Base-by-base conservation (phyloP, 2,113 vertebrate species). In the Engraulis encrasicolus region DNA sequence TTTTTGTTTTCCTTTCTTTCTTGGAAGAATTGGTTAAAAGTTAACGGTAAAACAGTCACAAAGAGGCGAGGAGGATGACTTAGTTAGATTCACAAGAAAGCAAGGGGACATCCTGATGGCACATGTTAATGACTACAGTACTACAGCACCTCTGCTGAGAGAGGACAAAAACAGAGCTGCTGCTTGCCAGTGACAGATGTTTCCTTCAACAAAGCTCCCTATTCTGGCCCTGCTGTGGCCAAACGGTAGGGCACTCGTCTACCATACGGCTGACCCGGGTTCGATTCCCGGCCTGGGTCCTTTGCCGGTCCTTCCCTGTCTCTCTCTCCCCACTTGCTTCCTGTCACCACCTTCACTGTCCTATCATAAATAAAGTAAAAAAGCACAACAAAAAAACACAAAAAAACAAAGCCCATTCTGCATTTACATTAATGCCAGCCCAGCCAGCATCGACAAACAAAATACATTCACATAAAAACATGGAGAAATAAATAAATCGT, bases 11-110 rank as follows among this genome's bases (percentile, higher is more conserved):
- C n/a, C n/a, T n/a, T n/a, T n/a, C n/a, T 94, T 92, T 45, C 40
- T 45, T 91, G 92, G 92, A 84, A 90, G 92, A 93, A 87, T 31
- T 17, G 66, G 66, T 74, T 93, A 95, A 91, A 82, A 80, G 91
- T 93, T 93, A 94, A 95, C 93, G 91, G 92, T 92, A 79, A 40
- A 27, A 86, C 85, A 34, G 23, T 15, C 27, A 7, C 61, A 71
- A 15, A 74, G 27, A 74, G 5, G 27, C 15, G 19, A 19, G 5
- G 66, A 7, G 6, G n/a, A n/a, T n/a, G n/a, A n/a, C 27, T 66
- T 66, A 27, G n/a, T n/a, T n/a, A 66, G 40, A 45, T 23, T 9
- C 58, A 31, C 31, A 34, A 34, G n/a, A n/a, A 27, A 74, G 12
- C 27, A 34, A 31, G n/a, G n/a, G n/a, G 23, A 23, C 54, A 14